These are phyloP conservation scores for Ameiurus melas DNA, from an alignment of 2,113 vertebrate species.

Conservation along the genomic window DNA sequence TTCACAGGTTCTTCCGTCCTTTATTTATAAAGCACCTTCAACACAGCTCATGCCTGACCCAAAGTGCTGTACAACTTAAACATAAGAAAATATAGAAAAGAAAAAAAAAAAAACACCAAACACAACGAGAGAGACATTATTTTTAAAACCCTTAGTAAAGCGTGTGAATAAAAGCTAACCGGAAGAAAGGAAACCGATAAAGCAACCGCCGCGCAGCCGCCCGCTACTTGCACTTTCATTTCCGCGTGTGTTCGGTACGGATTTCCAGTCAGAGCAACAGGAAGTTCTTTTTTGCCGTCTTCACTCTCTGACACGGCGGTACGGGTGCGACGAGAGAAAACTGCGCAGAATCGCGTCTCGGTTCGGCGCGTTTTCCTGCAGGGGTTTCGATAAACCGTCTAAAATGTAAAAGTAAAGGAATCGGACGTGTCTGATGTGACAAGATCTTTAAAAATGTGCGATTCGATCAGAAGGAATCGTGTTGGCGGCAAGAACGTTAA, in stretches of 20 bases:
- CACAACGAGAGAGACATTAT: too few species aligned
- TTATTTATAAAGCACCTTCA: too few species aligned
- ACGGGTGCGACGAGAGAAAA: background rate
- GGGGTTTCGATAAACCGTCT: background rate
- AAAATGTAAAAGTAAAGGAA: background rate
- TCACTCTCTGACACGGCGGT: background rate
- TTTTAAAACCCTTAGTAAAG: too few species aligned
- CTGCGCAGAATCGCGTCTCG: background rate
- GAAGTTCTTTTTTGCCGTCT: slow-evolving; percentile 3
- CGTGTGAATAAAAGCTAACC: background rate
- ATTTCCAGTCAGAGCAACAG: slow-evolving; percentile 25
- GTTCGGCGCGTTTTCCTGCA: background rate
- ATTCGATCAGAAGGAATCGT: background rate
- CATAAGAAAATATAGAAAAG: too few species aligned
- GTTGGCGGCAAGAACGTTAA: too few species aligned
- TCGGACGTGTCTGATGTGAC: background rate
- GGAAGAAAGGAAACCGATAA: background rate
- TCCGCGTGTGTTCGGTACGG: background rate
- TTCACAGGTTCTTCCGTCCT: background rate
- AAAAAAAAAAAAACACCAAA: too few species aligned
- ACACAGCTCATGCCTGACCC: too few species aligned
- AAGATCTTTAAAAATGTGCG: background rate
- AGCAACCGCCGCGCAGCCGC: background rate
- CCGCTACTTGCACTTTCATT: background rate
- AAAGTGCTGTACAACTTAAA: too few species aligned